Percentiles rank a stretch among this genome's conserved stretches.
phyloP scores from a whole-genome alignment of 2,797 vertebrate genomes.

The Pseudochromis fuscus region DNA sequence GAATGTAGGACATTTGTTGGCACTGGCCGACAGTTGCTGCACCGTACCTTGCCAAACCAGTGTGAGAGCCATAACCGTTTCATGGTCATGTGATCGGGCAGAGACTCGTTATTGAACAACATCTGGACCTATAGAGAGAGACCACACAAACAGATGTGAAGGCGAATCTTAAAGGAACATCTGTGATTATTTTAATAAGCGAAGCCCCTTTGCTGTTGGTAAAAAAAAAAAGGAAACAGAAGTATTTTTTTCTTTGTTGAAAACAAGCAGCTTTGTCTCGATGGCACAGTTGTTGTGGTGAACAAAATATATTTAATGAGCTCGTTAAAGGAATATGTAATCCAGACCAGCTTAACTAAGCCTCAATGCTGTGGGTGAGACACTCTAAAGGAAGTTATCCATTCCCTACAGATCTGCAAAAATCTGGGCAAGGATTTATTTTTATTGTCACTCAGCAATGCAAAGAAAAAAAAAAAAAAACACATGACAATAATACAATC shows the following conservation, averaged over 20 bases:
- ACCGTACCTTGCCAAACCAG: constrained; percentile 95
- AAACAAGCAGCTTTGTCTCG: not conserved
- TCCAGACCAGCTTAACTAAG: not conserved
- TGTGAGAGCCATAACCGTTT: constrained; percentile 96
- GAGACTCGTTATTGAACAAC: constrained; percentile 92
- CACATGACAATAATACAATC: not conserved
- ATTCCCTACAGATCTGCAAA: not conserved
- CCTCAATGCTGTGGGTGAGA: not conserved
- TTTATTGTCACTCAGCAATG: not conserved
- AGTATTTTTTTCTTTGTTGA: not conserved
- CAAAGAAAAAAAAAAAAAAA: not conserved
- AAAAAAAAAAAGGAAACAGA: constrained; percentile 1
- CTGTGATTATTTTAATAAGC: constrained; percentile 8
- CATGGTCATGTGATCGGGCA: constrained; percentile 98
- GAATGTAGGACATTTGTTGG: constrained; percentile 36
- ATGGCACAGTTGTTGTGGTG: not conserved
- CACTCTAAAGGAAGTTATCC: not conserved
- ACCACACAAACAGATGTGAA: constrained; percentile 63
- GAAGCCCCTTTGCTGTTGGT: constrained; percentile 8
- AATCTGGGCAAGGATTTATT: not conserved
- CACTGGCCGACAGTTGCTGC: constrained; percentile 13
- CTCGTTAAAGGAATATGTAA: not conserved
- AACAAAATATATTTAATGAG: not conserved
- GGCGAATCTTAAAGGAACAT: constrained; percentile 10
- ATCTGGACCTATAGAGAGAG: constrained; percentile 90